Conservation (phyloP, 2,113 vertebrate genomes). For the Microcebus lehilahytsara region DNA sequence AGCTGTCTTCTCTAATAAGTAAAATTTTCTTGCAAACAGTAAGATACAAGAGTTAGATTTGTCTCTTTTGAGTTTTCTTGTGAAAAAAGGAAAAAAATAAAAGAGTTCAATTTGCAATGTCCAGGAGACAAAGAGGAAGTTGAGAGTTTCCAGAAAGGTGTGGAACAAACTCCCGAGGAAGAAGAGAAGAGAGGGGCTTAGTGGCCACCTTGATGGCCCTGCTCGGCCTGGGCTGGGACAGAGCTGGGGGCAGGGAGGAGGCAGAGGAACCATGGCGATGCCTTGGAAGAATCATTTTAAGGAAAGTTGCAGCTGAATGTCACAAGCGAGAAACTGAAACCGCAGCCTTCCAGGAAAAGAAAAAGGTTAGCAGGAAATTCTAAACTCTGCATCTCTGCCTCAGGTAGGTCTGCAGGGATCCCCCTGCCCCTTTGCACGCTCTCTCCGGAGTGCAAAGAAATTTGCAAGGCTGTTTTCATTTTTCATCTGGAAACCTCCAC, state of each 20-base stretch:
- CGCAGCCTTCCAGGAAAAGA: neutral
- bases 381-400: neutral
- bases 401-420: conserved; percentile 20
- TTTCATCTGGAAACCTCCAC: neutral
- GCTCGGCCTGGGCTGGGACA: neutral
- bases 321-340: neutral
- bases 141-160: neutral
- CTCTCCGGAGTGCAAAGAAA: neutral
- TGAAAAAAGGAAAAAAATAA: neutral
- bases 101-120: neutral
- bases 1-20: neutral
- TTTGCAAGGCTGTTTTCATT: neutral
- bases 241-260: neutral
- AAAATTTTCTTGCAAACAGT: neutral
- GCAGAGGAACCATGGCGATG: accelerated
- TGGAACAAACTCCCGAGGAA: neutral
- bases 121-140: neutral
- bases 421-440: neutral
- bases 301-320: neutral
- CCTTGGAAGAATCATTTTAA: neutral
- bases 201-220: neutral
- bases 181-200: neutral
- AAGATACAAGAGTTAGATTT: neutral
- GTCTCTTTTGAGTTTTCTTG: neutral
- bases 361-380: neutral